Base-by-base conservation (phyloP, 1,140 invertebrate species). In the Leptonema lineaticorne region DNA sequence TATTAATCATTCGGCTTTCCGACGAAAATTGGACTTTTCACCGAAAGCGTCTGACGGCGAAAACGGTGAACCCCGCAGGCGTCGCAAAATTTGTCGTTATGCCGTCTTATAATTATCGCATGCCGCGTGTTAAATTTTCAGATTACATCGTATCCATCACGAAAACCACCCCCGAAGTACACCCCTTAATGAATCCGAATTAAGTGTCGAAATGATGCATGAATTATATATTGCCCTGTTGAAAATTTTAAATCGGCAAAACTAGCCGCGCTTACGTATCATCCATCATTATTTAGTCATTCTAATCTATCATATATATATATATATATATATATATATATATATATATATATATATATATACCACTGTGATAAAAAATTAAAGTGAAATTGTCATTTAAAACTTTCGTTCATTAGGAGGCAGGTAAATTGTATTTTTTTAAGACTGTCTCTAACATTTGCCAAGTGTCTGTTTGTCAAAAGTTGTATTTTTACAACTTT, bases 101-200 rank as follows among this genome's bases (percentile, higher is more conserved):
- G 7, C 37, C 30, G 45, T 50, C 50, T 50, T 64, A 64, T 64
- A 64, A 64, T 64, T 64, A 50, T 64, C 37, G 26, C 27, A 9
- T 22, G 50, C 37, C 45, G 50, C 62, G 46, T 29, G 62, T 64
- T 50, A 45, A 64, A 64, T 64, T n/a, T 64, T 37, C 45, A 64
- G 50, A 50, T 64, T 64, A 64, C 22, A 7, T 24, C 18, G 46
- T 3, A 22, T 6, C 30, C 30, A 6, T 33, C 30, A 5, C 30
- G 2, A 41, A 14, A 2, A 14, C 16, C 58, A 28, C n/a, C 29
- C n/a, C 58, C 9, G 18, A 30, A 62, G 33, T 28, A 62, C 41
- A 16, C 20, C 24, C 22, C 41, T 18, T 62, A 62, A 62, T 62
- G 58, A 62, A 62, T 62, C 58, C 30, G 29, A 18, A 62, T 62